Evolutionary conservation across 2,888 invertebrate genomes (phyloP), one percentile per base, ranked within the genome.

Genomic region (Eupithecia dodoneata): DNA sequence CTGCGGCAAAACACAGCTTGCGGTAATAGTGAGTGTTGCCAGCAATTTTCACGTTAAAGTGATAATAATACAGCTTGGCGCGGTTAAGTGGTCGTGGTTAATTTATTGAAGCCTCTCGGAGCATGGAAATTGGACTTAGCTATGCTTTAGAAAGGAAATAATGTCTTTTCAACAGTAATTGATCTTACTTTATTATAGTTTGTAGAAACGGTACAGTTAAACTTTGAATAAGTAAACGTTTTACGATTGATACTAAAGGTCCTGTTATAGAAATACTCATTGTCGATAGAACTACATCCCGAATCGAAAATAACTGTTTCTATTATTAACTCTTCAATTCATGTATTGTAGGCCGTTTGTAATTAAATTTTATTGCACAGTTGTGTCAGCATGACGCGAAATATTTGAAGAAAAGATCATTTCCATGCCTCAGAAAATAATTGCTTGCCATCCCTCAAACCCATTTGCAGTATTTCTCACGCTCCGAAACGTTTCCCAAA

Each of bases 41-140:
- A 75, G 80, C 79, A 80, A 80, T 81, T 80, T 83, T 79, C 80
- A 77, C 80, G 76, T 80, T 83, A 81, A 82, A 76, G 79, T 79
- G 77, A 78, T 81, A 81, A 81, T 81, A 78, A 81, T 76, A 79
- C 52, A 78, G 78, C 72, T 77, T 45, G 55, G 73, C 72, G 71
- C 74, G 76, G 81, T 81, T 81, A 81, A 79, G 73, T 80, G 75
- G 78, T 81, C 78, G 78, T 78, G 78, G 77, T 81, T 75, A 77
- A 81, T 79, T 81, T 80, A 73, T 76, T 79, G 74, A 76, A 76
- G 76, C 52, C 74, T 76, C 76, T 78, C 71, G 65, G 74, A 79
- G 76, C 79, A 79, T 76, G 79, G 72, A 79, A 79, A 79, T 79
- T 79, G 76, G 71, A 72, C 76, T 79, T 79, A 76, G 76, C 70